Base-by-base conservation (phyloP, 2,888 invertebrate species). In the Carcina quercana region DNA sequence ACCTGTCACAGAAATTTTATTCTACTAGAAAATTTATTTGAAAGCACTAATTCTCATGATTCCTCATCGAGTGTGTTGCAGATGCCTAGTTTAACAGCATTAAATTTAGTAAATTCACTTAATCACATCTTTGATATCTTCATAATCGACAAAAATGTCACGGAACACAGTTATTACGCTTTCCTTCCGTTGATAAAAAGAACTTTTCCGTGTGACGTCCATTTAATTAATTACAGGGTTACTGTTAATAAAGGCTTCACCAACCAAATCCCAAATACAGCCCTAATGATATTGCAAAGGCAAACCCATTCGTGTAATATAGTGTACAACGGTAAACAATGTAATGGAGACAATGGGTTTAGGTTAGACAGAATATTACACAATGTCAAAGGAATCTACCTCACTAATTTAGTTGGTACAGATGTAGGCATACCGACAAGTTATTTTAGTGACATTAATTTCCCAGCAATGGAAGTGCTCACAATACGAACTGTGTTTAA, bases 1-100 rank as follows among this genome's bases (percentile, higher is more conserved):
- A 94, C 93, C 0, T 59, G 45, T 28, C 76, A 79, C 34, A 55
- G 66, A 28, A 70, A 79, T 40, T 64, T 53, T 30, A 50, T 82
- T 30, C 47, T 80, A 28, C 38, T 80, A n/a, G 82, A 82, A 50
- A 72, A 66, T 32, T 59, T 75, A n/a, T 28, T 41, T 2, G 41
- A 52, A 7, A 11, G 24, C 39, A 1, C 32, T 30, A 3, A 43
- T 39, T 11, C 27, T 20, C 35, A 33, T 7, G 25, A 19, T 15
- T 14, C 24, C 42, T 5, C 19, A 3, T 34, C 40, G 13, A 35
- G 34, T 19, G 44, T 51, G 15, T 8, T 68, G 2, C 50, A 50
- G 13, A 47, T 78, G 15, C 80, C 80, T 2, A 79, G 76, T 45
- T 49, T 64, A 34, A 41, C 64, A 2, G 78, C 78, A 1, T 29